These are phyloP conservation scores for Lacanobia wlatinum DNA, from an alignment of 2,888 invertebrate species.

Conservation along the genomic window DNA sequence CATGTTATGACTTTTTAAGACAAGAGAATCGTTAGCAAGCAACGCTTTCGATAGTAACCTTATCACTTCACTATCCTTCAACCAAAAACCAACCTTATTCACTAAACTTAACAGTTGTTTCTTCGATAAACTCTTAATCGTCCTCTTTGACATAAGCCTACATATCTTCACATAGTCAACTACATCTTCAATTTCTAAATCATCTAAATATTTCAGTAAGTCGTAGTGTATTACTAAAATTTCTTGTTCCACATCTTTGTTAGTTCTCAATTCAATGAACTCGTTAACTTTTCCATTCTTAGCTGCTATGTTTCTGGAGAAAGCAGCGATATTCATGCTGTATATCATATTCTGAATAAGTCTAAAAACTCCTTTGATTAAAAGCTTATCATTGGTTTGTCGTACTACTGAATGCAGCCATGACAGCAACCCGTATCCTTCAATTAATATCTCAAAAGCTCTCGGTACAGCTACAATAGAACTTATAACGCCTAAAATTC, in stretches of 20 bases:
- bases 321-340: constrained; percentile 77
- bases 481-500: constrained; percentile 92
- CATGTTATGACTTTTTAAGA: constrained; percentile 75
- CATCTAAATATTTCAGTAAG: constrained; percentile 74
- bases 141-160: constrained; percentile 78
- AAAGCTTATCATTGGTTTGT: constrained; percentile 75
- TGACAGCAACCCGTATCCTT: constrained; percentile 93
- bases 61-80: constrained; percentile 72
- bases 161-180: constrained; percentile 75
- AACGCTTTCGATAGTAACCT: constrained; percentile 77
- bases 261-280: constrained; percentile 78
- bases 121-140: constrained; percentile 79
- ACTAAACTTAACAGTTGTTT: constrained; percentile 79
- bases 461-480: constrained; percentile 92
- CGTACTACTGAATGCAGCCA: constrained; percentile 91
- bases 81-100: constrained; percentile 68
- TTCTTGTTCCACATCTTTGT: constrained; percentile 83
- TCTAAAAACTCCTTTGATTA: constrained; percentile 73
- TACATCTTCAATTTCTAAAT: constrained; percentile 75
- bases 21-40: constrained; percentile 71
- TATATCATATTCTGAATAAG: constrained; percentile 78
- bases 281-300: constrained; percentile 71
- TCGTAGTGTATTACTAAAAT: constrained; percentile 77
- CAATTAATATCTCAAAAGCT: constrained; percentile 92
- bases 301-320: constrained; percentile 72